phyloP scores from a whole-genome alignment of 2,888 invertebrate species.

The Scaptodrosophila latifasciaeformis region DNA sequence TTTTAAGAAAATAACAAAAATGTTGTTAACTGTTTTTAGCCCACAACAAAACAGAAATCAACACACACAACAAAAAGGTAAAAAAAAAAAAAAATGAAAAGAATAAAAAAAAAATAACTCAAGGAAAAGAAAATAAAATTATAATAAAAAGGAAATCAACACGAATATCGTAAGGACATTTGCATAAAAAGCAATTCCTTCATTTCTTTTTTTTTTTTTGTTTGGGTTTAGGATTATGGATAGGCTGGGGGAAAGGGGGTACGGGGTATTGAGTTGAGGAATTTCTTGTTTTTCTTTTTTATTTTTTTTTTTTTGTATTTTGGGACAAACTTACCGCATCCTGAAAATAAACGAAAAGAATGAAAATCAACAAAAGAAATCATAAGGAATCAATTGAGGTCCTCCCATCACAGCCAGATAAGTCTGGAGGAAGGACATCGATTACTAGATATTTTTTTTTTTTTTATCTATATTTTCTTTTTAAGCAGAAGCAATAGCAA shows the following conservation, averaged over 20 bases:
- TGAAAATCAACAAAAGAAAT: constrained; percentile 62
- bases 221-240: too few species aligned
- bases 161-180: constrained; percentile 21
- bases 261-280: constrained; percentile 1
- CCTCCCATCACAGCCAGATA: constrained; percentile 18
- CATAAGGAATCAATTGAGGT: constrained; percentile 29
- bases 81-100: neutral
- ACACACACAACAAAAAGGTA: constrained; percentile 20
- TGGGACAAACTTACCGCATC: constrained; percentile 74
- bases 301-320: constrained; percentile 24
- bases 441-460: constrained; percentile 16
- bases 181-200: too few species aligned
- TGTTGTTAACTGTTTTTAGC: too few species aligned
- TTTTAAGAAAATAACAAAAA: too few species aligned
- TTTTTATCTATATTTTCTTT: neutral
- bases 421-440: too few species aligned
- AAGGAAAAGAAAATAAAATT: too few species aligned
- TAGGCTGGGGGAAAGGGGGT: constrained; percentile 6
- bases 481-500: neutral
- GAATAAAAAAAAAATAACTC: too few species aligned
- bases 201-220: constrained; percentile 18
- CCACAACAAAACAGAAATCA: constrained; percentile 8
- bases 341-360: constrained; percentile 75
- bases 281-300: too few species aligned
- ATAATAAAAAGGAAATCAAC: constrained; percentile 1